A percentile compares a stretch with the other conserved stretches of the same genome.
These are phyloP conservation scores for Orbicella faveolata DNA, from an alignment of 64 coral and sea anemone genomes.

Conservation along the genomic window DNA sequence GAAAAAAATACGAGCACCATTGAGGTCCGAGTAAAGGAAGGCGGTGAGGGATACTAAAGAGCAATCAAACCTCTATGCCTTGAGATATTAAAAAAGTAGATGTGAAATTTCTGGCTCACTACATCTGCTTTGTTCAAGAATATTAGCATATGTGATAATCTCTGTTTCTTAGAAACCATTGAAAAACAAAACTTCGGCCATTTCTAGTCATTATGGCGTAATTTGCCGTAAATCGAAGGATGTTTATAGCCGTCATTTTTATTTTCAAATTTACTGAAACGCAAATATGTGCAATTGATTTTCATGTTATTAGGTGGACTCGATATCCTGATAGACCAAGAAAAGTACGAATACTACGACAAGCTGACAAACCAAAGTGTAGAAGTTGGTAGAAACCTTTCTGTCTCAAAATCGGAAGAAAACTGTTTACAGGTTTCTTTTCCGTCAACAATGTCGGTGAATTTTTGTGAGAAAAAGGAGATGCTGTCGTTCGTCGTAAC, in stretches of 20 bases:
- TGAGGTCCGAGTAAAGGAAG: conserved; percentile 2
- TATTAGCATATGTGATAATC: too few relatives aligned
- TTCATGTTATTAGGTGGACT: not conserved
- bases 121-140: too few relatives aligned
- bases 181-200: too few relatives aligned
- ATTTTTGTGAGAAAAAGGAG: not conserved
- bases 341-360: not conserved
- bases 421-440: conserved; percentile 4
- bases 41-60: not conserved
- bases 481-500: conserved; percentile 33
- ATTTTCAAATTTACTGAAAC: too few relatives aligned
- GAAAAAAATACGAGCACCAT: conserved; percentile 46
- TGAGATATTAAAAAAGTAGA: not conserved
- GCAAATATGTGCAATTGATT: not conserved
- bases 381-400: conserved; percentile 8
- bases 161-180: too few relatives aligned
- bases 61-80: not conserved
- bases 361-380: not conserved
- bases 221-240: too few relatives aligned
- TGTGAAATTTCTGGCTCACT: too few relatives aligned
- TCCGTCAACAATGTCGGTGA: conserved; percentile 32
- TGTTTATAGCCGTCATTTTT: too few relatives aligned
- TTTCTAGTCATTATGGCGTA: too few relatives aligned
- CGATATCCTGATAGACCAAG: not conserved
- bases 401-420: conserved; percentile 11